Base-by-base conservation (phyloP, 2,888 invertebrate genomes). In the Holacanthella duospinosa region DNA sequence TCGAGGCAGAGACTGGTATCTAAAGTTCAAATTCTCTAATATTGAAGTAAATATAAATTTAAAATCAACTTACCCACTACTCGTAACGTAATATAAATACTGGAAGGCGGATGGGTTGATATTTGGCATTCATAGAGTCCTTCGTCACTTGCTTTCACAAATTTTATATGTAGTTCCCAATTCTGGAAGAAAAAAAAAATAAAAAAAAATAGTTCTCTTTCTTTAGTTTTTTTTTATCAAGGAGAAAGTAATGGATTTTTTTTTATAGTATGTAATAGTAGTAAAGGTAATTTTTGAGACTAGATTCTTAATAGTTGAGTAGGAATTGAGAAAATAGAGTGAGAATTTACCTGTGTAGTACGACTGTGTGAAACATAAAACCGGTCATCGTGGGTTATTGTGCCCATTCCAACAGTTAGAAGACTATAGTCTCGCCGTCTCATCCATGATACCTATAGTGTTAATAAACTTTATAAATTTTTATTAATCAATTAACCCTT, bases 101-200 rank as follows among this genome's bases (percentile, higher is more conserved):
- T 90, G 68, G 88, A 87, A 73, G 91, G 90, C 68, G 92, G 92
- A 81, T 92, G 90, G 56, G 90, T 90, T 29, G 91, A 90, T 63
- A 92, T 89, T 82, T 92, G 91, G 78, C 91, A 92, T 79, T 92
- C 90, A 79, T 91, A 92, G 73, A 87, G 78, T 60, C 92, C 92
- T 43, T 87, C 89, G 77, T 93, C 92, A 72, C 89, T 83, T 74
- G 84, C 83, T 78, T 91, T 90, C 61, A 91, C 90, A 79, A 86
- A 91, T 77, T 88, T 87, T 76, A 93, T 89, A 82, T 92, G 90
- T 67, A 93, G 79, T 66, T 91, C 89, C 92, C 92, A 93, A 79
- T 92, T 92, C 87, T 88, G 36, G 16, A 36, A 36, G 70, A 62
- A 60, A 66, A 58, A 48, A 48, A 16, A 36, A 16, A 36, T 36